phyloP scores from a whole-genome alignment of 1,140 invertebrate genomes.

The Hestina assimilis region DNA sequence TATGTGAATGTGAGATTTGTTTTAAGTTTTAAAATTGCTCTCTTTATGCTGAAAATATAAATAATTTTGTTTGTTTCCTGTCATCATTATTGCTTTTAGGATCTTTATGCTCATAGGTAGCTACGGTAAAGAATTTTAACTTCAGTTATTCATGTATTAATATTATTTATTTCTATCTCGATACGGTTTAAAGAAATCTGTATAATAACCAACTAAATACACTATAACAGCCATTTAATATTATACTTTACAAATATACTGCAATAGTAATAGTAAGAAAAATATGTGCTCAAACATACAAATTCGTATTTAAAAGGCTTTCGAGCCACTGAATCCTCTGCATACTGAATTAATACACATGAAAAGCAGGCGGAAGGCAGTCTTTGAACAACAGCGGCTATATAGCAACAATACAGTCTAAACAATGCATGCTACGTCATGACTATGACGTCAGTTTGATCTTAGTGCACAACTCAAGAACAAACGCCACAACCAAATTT shows the following conservation, averaged over 20 bases:
- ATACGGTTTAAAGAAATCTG: no score
- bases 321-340: neutral
- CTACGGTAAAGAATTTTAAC: no score
- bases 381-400: conserved; percentile 27
- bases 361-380: conserved; percentile 26
- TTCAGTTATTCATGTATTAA: no score
- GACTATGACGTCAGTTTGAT: conserved; percentile 27
- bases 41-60: conserved; percentile 9
- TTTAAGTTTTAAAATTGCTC: conserved; percentile 17
- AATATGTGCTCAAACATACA: neutral
- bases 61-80: conserved; percentile 17
- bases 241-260: no score
- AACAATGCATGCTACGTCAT: conserved; percentile 37
- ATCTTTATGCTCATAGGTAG: neutral
- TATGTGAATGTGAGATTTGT: conserved; percentile 19
- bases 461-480: conserved; percentile 10
- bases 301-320: neutral
- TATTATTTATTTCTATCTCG: no score
- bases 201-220: no score
- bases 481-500: neutral
- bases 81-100: conserved; percentile 5
- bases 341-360: conserved; percentile 23
- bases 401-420: conserved; percentile 31
- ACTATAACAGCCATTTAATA: no score
- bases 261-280: no score